These are phyloP conservation scores for Octonoba sinensis DNA, from an alignment of 2,888 invertebrate genomes.

Conservation along the genomic window DNA sequence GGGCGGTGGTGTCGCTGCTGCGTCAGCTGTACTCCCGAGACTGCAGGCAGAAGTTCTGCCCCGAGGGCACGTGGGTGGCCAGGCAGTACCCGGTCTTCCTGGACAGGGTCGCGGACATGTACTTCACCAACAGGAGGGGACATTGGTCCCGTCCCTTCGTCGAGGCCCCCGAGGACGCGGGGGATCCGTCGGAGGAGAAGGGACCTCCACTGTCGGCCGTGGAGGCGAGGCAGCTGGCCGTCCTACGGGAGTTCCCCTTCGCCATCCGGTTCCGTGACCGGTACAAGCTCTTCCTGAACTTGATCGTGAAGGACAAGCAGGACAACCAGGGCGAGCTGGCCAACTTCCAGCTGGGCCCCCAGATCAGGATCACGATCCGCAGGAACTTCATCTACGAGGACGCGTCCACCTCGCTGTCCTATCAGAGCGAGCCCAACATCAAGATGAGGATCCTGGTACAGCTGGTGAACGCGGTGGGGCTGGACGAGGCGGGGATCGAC, in stretches of 20 bases:
- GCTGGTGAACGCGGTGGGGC: constrained; percentile 88
- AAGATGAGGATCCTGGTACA: constrained; percentile 88
- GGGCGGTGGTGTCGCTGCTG: constrained; percentile 79
- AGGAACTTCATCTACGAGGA: constrained; percentile 98
- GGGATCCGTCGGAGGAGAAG: constrained; percentile 66
- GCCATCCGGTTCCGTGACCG: constrained; percentile 91
- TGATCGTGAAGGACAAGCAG: constrained; percentile 76
- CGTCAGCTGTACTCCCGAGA: constrained; percentile 89
- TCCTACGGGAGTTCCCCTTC: constrained; percentile 93
- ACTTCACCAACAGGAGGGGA: constrained; percentile 55
- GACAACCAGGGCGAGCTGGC: constrained; percentile 82
- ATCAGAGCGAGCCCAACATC: constrained; percentile 89
- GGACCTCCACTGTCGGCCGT: constrained; percentile 74
- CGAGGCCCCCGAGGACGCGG: constrained; percentile 63
- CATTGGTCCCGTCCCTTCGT: constrained; percentile 65
- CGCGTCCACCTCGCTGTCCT: constrained; percentile 92
- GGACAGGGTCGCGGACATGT: constrained; percentile 65
- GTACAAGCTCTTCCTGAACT: constrained; percentile 76
- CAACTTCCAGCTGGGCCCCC: constrained; percentile 80
- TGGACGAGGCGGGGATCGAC: constrained; percentile 96
- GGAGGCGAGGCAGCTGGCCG: constrained; percentile 87
- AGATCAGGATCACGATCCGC: constrained; percentile 82
- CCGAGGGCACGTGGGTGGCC: constrained; percentile 79
- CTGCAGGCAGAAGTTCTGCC: constrained; percentile 83
- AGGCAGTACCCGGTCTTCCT: constrained; percentile 71